Conservation (phyloP, 2,888 invertebrate genomes). For the Microctonus hyperodae region DNA sequence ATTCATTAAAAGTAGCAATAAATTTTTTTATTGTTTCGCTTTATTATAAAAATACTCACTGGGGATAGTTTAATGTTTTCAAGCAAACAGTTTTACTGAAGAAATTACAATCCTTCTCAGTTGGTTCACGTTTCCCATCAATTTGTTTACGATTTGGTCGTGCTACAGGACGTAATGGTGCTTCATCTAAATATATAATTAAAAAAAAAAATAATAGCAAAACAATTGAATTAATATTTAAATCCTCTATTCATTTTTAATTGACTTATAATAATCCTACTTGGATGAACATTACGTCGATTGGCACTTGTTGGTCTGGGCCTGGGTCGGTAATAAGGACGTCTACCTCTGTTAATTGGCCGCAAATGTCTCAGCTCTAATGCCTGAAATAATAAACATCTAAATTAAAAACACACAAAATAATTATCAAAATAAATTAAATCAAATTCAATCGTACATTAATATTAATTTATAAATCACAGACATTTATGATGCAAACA, state of each 20-base stretch:
- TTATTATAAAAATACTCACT: conserved; percentile 66
- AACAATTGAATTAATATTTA: not conserved
- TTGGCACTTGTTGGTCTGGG: conserved; percentile 46
- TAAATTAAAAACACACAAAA: conserved; percentile 1
- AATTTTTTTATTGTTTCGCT: not conserved
- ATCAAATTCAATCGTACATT: conserved; percentile 3
- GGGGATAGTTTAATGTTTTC: conserved; percentile 77
- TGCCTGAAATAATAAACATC: conserved; percentile 47
- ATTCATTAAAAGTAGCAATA: not conserved
- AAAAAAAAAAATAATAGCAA: not conserved
- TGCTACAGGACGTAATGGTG: conserved; percentile 51
- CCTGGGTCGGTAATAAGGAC: conserved; percentile 48
- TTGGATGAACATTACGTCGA: conserved; percentile 56
- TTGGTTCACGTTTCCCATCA: conserved; percentile 51
- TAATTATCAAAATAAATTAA: conserved; percentile 7
- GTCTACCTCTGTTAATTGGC: conserved; percentile 47
- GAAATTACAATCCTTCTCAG: conserved; percentile 68
- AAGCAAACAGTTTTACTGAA: conserved; percentile 78
- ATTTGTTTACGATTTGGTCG: conserved; percentile 51
- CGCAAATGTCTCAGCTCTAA: conserved; percentile 53
- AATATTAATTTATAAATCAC: not conserved
- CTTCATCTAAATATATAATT: conserved; percentile 44
- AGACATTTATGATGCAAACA: not conserved
- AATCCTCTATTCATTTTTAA: not conserved
- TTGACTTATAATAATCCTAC: conserved; percentile 37